Percentiles rank a stretch among this genome's conserved stretches.
phyloP scores from a whole-genome alignment of 2,888 invertebrate genomes.

The Oscheius sp. region DNA sequence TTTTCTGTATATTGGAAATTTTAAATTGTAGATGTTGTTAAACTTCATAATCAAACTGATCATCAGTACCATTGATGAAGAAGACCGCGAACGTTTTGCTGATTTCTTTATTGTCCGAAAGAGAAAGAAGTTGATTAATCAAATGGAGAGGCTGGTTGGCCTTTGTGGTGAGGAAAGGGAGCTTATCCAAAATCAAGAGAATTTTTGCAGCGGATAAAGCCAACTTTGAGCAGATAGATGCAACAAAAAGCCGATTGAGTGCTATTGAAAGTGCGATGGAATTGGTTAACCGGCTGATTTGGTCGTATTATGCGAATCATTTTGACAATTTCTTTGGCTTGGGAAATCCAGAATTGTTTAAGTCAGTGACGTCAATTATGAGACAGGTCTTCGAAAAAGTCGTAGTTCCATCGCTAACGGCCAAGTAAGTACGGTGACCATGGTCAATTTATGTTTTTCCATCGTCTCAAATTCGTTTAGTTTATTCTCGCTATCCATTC shows the following conservation, averaged over 20 bases:
- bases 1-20: constrained; percentile 2
- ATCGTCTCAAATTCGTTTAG: not conserved
- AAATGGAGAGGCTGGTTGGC: not conserved
- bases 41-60: not conserved
- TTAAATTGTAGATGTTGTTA: not conserved
- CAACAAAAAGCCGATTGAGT: not conserved
- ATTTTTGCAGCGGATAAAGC: not conserved
- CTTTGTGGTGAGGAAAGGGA: not conserved
- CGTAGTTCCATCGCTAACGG: not conserved
- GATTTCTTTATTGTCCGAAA: not conserved
- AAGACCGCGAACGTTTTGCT: not conserved
- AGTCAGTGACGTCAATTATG: not conserved
- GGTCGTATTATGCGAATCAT: constrained; percentile 4
- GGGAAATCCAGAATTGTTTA: not conserved
- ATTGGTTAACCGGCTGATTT: not conserved
- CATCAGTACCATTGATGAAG: not conserved
- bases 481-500: not conserved
- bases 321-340: constrained; percentile 4
- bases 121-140: not conserved
- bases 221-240: not conserved
- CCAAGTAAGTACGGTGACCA: not conserved
- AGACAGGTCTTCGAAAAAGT: not conserved
- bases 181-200: not conserved
- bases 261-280: constrained; percentile 9
- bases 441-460: not conserved